Evolutionary conservation across 2,113 vertebrate genomes (phyloP).

Genomic region (Leptobrachium leishanense): DNA sequence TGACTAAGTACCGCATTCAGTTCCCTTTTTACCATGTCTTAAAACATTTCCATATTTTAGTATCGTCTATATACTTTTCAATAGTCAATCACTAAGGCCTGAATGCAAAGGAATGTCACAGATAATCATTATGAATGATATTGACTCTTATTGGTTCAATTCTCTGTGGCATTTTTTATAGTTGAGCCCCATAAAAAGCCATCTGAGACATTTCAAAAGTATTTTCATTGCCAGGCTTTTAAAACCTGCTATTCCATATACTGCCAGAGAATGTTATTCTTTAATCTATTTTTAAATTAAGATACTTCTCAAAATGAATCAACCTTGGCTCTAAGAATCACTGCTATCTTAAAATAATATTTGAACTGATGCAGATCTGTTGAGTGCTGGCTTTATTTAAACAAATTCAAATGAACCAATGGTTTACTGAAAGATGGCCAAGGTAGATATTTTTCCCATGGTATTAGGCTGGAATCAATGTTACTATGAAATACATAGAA

Average conservation of each 20-base stretch:
- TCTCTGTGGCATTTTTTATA: neutral
- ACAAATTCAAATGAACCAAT: neutral
- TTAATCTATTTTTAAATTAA: constrained; percentile 16
- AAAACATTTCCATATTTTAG: constrained; percentile 16
- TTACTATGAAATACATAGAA: too few relatives aligned
- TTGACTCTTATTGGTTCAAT: constrained; percentile 22
- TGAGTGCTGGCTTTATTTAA: too few relatives aligned
- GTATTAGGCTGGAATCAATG: too few relatives aligned
- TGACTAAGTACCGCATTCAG: constrained; percentile 1
- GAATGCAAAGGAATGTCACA: constrained; percentile 27
- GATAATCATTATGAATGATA: constrained; percentile 33
- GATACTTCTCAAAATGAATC: constrained; percentile 1
- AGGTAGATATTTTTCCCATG: neutral
- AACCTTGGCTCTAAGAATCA: neutral
- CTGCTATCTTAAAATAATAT: constrained; percentile 4
- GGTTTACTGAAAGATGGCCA: neutral
- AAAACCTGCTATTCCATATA: neutral
- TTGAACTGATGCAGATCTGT: neutral
- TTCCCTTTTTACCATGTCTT: constrained; percentile 2
- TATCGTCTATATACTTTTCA: neutral
- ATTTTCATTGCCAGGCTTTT: constrained; percentile 37
- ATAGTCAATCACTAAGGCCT: constrained; percentile 25
- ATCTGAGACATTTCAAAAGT: constrained; percentile 2
- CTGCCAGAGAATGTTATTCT: constrained; percentile 16
- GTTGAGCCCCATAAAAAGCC: constrained; percentile 16